Conservation (phyloP, 2,888 invertebrate species). For the Andrena chrysosceles region DNA sequence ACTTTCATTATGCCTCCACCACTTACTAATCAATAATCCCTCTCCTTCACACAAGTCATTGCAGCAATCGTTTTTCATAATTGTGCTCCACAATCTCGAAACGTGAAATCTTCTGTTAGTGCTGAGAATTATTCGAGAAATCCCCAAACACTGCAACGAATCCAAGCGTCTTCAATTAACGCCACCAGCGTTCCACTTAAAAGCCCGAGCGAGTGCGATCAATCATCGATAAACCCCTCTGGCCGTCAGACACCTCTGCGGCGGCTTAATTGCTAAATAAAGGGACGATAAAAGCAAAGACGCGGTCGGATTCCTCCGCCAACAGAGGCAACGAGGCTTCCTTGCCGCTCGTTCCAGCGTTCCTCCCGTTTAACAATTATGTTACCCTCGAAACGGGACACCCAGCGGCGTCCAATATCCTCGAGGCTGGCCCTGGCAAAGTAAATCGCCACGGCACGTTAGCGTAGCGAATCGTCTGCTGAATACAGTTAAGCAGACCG, state of each 20-base stretch:
- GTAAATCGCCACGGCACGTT: constrained; percentile 20
- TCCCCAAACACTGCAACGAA: not conserved
- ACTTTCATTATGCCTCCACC: too few species aligned
- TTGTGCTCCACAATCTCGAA: too few species aligned
- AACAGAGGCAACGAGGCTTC: not conserved
- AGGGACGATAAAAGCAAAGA: not conserved
- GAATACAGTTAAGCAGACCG: constrained; percentile 5
- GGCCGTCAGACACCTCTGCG: not conserved
- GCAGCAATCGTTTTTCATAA: too few species aligned
- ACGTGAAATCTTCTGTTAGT: too few species aligned
- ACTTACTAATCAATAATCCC: too few species aligned
- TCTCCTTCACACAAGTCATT: too few species aligned
- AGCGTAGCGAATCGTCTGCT: constrained; percentile 5
- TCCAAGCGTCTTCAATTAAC: not conserved
- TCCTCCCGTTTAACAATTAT: constrained; percentile 13
- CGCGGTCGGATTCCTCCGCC: not conserved
- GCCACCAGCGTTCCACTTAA: not conserved
- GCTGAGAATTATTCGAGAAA: too few species aligned
- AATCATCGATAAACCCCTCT: not conserved
- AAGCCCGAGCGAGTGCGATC: not conserved
- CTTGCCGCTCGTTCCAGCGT: not conserved
- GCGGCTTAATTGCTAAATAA: constrained; percentile 8
- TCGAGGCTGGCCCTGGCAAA: constrained; percentile 10
- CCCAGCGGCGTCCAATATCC: not conserved
- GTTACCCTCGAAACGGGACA: constrained; percentile 4